Conservation (phyloP, 1,140 invertebrate species). For the Chrysoperla carnea region DNA sequence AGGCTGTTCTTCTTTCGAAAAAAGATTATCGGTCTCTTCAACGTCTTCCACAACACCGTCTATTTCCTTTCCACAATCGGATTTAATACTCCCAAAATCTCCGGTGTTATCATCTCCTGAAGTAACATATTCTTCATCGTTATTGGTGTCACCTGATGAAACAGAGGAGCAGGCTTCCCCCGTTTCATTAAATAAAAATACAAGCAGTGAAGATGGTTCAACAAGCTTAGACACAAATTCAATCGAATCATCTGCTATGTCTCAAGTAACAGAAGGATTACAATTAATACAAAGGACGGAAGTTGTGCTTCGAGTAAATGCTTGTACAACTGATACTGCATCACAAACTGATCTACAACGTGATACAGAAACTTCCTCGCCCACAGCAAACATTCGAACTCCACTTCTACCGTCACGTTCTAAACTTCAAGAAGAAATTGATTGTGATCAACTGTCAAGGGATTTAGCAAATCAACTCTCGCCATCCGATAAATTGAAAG, state of each 20-base stretch:
- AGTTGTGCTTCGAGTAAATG: slow-evolving; percentile 36
- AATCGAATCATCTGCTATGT: slow-evolving; percentile 2
- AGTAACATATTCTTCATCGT: neutral
- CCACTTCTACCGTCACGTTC: slow-evolving; percentile 24
- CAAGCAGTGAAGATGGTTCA: no score
- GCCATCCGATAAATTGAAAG: slow-evolving; percentile 47
- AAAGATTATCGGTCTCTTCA: slow-evolving; percentile 9
- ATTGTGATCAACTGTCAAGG: slow-evolving; percentile 56
- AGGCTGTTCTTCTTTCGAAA: slow-evolving; percentile 6
- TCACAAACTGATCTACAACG: slow-evolving; percentile 37
- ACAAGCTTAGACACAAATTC: no score
- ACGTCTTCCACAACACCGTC: slow-evolving; percentile 14
- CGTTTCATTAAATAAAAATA: no score
- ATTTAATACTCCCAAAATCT: slow-evolving; percentile 8
- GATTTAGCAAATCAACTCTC: slow-evolving; percentile 53
- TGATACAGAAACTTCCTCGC: neutral
- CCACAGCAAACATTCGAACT: slow-evolving; percentile 6
- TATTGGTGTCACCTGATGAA: no score
- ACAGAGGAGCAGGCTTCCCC: no score
- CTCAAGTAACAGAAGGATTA: slow-evolving; percentile 28
- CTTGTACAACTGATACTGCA: slow-evolving; percentile 36
- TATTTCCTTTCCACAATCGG: slow-evolving; percentile 10
- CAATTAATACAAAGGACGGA: slow-evolving; percentile 40
- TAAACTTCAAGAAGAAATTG: slow-evolving; percentile 59
- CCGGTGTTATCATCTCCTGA: slow-evolving; percentile 9